Percentiles rank a stretch among this genome's conserved stretches.
Evolutionary conservation across 2,888 invertebrate species (phyloP).

Genomic region (Lumbricus terrestris): DNA sequence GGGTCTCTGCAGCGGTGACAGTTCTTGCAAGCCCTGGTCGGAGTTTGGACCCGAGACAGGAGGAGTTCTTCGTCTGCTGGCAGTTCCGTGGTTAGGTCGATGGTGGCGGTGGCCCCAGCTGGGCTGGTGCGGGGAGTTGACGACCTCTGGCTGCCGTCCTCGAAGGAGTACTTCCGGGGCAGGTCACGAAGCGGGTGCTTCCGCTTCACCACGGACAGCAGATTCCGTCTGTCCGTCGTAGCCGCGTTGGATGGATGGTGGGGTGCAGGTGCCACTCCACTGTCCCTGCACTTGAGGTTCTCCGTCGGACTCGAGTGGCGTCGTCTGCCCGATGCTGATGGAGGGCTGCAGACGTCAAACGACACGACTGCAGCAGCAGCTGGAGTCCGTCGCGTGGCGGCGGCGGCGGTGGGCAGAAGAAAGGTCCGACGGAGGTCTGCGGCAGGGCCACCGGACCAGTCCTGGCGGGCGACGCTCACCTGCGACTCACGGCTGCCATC

Average conservation of each 20-base stretch:
- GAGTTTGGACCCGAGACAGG: background rate
- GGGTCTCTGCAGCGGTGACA: background rate
- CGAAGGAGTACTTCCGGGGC: background rate
- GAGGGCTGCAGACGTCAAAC: background rate
- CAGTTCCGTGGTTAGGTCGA: background rate
- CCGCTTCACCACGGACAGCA: background rate
- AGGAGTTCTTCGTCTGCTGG: background rate
- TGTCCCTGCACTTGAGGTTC: slow-evolving; percentile 6
- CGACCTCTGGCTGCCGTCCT: background rate
- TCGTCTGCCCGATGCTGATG: background rate
- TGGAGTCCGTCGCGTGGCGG: background rate
- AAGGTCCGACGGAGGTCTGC: background rate
- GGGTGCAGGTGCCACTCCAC: background rate
- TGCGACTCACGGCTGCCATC: slow-evolving; percentile 15
- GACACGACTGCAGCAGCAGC: background rate
- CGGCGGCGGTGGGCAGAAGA: too few relatives aligned
- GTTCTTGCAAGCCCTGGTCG: background rate
- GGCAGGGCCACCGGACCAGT: background rate
- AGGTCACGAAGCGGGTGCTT: background rate
- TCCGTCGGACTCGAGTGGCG: slow-evolving; percentile 18
- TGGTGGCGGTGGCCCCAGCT: background rate
- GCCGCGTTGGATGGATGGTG: background rate
- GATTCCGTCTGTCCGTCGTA: background rate
- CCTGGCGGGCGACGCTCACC: slow-evolving; percentile 4
- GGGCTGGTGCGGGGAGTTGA: background rate